Evolutionary conservation across 1,140 invertebrate species (phyloP), one percentile per base, ranked within the genome.

Genomic region (Microplitis demolitor): DNA sequence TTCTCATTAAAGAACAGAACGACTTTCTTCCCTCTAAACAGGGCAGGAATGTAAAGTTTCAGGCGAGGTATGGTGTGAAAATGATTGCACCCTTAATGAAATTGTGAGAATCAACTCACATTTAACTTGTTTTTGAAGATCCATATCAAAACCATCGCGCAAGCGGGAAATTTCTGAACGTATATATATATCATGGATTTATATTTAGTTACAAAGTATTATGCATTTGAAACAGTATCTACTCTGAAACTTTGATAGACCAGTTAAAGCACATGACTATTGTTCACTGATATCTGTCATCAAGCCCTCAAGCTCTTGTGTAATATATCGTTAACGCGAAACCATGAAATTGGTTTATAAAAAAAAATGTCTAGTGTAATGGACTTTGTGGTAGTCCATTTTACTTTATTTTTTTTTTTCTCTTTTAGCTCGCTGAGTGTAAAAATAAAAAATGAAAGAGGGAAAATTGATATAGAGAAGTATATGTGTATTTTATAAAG

Each of bases 251-350:
- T 13, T 11, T 62, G 33, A n/a, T 13, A 35, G 34, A 35, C 8
- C 13, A 45, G 35, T 39, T 31, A 62, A 62, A 39, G 31, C 33
- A 34, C 66, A 45, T 45, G 39, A 45, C 39, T 45, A 8, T 3
- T 56, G 4, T 16, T 56, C 53, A 56, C 54, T 31, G 66, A 68
- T 68, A 51, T 56, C 66, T 68, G 66, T 68, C 51, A 31, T 56
- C 66, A 35, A 39, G 54, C 35, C 54, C 53, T 56, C 51, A 35
- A 39, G 56, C 34, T 56, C 53, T 56, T 1, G 35, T 3, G 60
- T 62, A 62, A 53, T 56, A 56, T 68, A 68, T 68, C 24, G 51
- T 31, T 39, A 34, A 50, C 45, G 8, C 56, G 51, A 68, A 68
- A 14, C 60, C 35, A 56, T 53, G 31, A 53, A 56, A 68, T 68